Evolutionary conservation across 2,888 invertebrate genomes (phyloP).

Genomic region (Tetranychus piercei): DNA sequence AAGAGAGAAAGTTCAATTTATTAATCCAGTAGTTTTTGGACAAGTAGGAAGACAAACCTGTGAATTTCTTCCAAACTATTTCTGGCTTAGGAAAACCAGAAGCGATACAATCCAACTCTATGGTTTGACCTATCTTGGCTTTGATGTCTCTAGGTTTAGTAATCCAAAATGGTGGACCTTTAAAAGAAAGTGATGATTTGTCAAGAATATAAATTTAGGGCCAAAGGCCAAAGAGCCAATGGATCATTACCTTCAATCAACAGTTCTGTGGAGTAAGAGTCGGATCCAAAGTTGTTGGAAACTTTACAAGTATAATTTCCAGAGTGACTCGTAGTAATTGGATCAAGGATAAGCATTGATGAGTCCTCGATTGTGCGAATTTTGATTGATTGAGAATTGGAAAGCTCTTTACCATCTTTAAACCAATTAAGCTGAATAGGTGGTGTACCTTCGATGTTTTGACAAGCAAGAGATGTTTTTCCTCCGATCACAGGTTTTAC

Average conservation of each 20-base stretch:
- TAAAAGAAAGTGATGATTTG: neutral
- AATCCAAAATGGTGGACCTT: neutral
- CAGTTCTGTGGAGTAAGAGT: neutral
- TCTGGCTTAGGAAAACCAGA: neutral
- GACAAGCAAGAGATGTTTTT: neutral
- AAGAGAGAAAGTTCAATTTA: neutral
- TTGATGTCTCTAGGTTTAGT: neutral
- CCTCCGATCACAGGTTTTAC: neutral
- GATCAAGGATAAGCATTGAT: neutral
- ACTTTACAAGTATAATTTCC: neutral
- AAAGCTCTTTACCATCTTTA: neutral
- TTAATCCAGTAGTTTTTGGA: neutral
- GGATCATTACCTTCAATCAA: neutral
- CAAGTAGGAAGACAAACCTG: neutral
- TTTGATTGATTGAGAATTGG: neutral
- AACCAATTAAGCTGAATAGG: neutral
- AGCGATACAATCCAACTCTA: neutral
- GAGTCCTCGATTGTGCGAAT: slow-evolving; percentile 25
- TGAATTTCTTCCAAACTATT: neutral
- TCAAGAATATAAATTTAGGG: neutral
- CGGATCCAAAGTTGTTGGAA: neutral
- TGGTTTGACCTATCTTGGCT: neutral
- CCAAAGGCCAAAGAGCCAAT: neutral
- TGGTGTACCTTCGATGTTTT: neutral
- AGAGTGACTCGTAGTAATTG: neutral